Evolutionary conservation across 2,113 vertebrate genomes (phyloP), one percentile per base, ranked within the genome.

Genomic region (Burhinus bistriatus): DNA sequence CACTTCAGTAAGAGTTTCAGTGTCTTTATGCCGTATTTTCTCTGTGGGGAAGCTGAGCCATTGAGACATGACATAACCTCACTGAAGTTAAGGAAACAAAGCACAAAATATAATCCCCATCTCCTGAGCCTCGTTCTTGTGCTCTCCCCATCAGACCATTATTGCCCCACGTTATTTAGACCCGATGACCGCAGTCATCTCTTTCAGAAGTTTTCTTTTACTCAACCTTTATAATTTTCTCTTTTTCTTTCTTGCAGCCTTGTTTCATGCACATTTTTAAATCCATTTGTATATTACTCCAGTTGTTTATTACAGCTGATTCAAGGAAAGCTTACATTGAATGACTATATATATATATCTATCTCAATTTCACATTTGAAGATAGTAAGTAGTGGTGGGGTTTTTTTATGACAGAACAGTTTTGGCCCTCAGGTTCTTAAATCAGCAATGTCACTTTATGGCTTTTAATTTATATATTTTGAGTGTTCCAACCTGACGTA

Each of bases 381-480:
- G 57, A 91, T 20, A 49, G 29, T 77, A 90, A 85, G 84, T 45
- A 52, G 13, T 40, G 34, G 59, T 87, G 73, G 14, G 0, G 8
- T 38, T 79, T 57, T 65, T 86, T 66, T 57, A 49, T 81, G 89
- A 73, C 75, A 91, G 54, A 85, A 58, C 27, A 84, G 57, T 90
- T 95, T 83, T 90, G 80, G 59, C 83, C 89, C 64, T 87, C 81
- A 44, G 81, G 92, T 97, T 87, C 86, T 81, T 88, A 95, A 92
- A 95, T 94, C 95, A 96, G 45, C 19, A 0, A 85, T 90, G 90
- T 94, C 83, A 81, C 89, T 79, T 92, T 90, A 94, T 83, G 75
- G 61, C 82, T 97, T 96, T 97, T 92, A 95, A 93, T 93, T 93
- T 91, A n/a, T 80, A 30, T 64, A 85, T 93, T 57, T 85, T 93